Percentiles rank a stretch among this genome's conserved stretches.
phyloP scores from a whole-genome alignment of 2,797 vertebrate genomes.

The Cuculus canorus region DNA sequence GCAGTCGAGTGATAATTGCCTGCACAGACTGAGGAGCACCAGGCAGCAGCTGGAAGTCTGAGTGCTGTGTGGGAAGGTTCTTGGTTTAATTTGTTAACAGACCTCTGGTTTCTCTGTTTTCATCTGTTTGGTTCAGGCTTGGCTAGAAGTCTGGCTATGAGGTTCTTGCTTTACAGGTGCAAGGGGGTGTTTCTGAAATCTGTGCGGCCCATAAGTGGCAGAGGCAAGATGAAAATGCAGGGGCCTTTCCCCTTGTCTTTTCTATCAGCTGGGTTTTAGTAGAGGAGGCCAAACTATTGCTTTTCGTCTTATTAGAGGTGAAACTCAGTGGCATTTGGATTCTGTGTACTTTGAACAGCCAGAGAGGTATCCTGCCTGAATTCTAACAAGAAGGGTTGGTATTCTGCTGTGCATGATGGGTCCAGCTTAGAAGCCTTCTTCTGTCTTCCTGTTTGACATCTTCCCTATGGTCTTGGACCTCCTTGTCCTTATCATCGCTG shows the following conservation, averaged over 20 bases:
- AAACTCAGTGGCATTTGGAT: not conserved
- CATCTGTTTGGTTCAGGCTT: not conserved
- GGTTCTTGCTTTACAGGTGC: not conserved
- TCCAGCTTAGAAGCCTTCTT: not conserved
- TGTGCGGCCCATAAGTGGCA: rapidly evolving
- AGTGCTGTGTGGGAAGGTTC: not conserved
- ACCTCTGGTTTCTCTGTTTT: not conserved
- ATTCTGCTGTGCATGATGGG: not conserved
- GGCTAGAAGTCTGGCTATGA: not conserved
- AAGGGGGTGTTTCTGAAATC: not conserved
- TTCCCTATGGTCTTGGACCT: rapidly evolving
- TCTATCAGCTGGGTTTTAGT: not conserved
- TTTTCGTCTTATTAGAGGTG: not conserved
- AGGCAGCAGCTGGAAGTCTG: not conserved
- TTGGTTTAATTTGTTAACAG: not conserved
- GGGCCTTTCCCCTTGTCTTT: not conserved
- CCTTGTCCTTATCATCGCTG: rapidly evolving
- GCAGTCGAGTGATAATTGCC: not conserved
- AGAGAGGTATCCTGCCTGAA: not conserved
- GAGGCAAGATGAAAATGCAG: not conserved
- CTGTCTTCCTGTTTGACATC: rapidly evolving
- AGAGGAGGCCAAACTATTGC: not conserved
- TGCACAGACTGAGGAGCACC: not conserved
- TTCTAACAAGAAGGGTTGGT: not conserved
- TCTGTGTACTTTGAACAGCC: not conserved